Conservation (phyloP, 2,888 invertebrate species). For the Patella ulyssiponensis region DNA sequence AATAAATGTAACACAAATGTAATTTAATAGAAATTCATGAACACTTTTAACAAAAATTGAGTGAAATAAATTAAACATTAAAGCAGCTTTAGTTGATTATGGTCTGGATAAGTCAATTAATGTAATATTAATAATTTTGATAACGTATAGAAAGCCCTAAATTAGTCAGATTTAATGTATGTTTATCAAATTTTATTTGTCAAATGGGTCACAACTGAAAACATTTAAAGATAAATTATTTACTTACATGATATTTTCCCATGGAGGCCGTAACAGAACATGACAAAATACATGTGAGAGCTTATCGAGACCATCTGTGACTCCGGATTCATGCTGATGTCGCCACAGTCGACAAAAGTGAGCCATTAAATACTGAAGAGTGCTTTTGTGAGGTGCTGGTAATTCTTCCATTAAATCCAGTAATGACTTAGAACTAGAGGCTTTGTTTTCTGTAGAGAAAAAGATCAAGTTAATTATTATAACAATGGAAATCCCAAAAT, state of each 20-base stretch:
- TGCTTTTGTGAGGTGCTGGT: constrained; percentile 79
- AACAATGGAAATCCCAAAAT: too few species aligned
- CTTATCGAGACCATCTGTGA: constrained; percentile 75
- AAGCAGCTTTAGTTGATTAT: too few species aligned
- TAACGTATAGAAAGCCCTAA: too few species aligned
- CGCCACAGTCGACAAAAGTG: constrained; percentile 82
- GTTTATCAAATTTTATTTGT: too few species aligned
- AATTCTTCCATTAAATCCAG: constrained; percentile 70
- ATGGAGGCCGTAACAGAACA: constrained; percentile 82
- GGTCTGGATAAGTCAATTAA: too few species aligned
- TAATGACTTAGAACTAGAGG: constrained; percentile 42
- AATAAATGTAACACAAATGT: neutral
- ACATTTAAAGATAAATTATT: neutral
- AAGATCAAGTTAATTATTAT: neutral
- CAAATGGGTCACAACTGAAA: too few species aligned
- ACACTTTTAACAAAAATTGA: too few species aligned
- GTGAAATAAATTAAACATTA: too few species aligned
- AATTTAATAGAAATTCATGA: too few species aligned
- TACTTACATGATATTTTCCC: constrained; percentile 83
- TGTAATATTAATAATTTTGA: too few species aligned
- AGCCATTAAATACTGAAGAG: constrained; percentile 79
- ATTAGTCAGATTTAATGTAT: too few species aligned
- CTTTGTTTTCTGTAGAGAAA: constrained; percentile 22
- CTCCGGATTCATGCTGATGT: constrained; percentile 79
- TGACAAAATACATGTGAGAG: constrained; percentile 82